Base-by-base conservation (phyloP, 1,140 invertebrate genomes). In the Cylas formicarius region DNA sequence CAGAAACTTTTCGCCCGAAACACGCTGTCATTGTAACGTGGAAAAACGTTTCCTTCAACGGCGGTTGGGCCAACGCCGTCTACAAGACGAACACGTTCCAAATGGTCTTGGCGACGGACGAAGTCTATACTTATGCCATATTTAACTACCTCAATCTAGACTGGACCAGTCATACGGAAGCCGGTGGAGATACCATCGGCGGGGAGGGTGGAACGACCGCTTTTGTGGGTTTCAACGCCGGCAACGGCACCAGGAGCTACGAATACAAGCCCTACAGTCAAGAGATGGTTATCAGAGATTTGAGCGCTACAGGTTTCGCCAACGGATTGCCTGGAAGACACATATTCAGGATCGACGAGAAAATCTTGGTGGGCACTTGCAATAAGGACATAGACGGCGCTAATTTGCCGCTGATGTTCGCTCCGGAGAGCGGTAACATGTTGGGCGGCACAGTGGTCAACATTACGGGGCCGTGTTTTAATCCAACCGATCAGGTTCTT, bases 31-130 rank as follows among this genome's bases (percentile, higher is more conserved):
- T 94, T 53, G 75, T 89, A n/a, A 97, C 92, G 1, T 97, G 92
- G 92, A 93, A 91, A 65, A 95, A 96, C 62, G 80, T 96, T 63
- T 88, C 89, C 1, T 94, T 95, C 65, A 79, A 85, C 56, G 90
- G 90, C 27, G 88, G 86, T 41, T 86, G 88, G 55, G 78, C 82
- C 47, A 82, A 86, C 63, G 80, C 86, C 9, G 69, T 90, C 6
- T 82, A 76, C 58, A 78, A 90, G 78, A 95, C 90, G 2, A 96
- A 96, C 62, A 93, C 90, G 0, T 96, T 95, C 69, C 93, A 97
- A 80, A 72, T 90, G 69, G 78, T 97, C 2, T 58, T 97, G 18
- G 86, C 85, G 0, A 95, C 93, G 0, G 91, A 96, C 67, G 91
- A 95, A 72, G 88, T 93, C 4, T 84, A 84, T 55, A 90, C 90